Conservation (phyloP, 2,888 invertebrate genomes). For the Hypomecis atomaria region DNA sequence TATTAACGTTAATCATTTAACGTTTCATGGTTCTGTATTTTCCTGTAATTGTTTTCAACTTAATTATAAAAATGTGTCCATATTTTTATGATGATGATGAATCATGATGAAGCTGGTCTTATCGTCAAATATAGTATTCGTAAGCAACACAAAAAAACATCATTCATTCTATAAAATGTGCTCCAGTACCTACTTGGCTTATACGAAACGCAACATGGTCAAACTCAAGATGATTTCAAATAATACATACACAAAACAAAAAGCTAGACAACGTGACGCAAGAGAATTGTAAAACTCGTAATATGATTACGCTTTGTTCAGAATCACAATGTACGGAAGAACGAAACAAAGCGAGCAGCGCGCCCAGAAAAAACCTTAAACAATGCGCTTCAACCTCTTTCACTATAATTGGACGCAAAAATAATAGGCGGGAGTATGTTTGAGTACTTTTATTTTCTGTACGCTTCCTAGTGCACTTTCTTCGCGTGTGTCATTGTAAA, state of each 20-base stretch:
- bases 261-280: slow-evolving; percentile 42
- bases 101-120: too few relatives aligned
- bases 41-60: too few relatives aligned
- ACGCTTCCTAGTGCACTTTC: slow-evolving; percentile 71
- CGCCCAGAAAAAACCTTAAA: slow-evolving; percentile 60
- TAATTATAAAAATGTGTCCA: too few relatives aligned
- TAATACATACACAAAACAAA: slow-evolving; percentile 25
- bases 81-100: too few relatives aligned
- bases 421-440: slow-evolving; percentile 37
- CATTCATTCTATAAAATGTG: too few relatives aligned
- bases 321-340: slow-evolving; percentile 75
- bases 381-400: slow-evolving; percentile 68
- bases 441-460: slow-evolving; percentile 74
- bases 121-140: too few relatives aligned
- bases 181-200: too few relatives aligned
- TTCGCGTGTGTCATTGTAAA: slow-evolving; percentile 42
- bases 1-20: too few relatives aligned
- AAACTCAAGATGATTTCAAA: too few relatives aligned
- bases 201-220: too few relatives aligned
- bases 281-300: slow-evolving; percentile 30
- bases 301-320: slow-evolving; percentile 43
- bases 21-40: too few relatives aligned
- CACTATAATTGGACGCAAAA: slow-evolving; percentile 73
- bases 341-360: slow-evolving; percentile 54
- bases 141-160: too few relatives aligned